These are phyloP conservation scores for Bombus waltoni DNA, from an alignment of 1,140 invertebrate genomes.

Conservation along the genomic window DNA sequence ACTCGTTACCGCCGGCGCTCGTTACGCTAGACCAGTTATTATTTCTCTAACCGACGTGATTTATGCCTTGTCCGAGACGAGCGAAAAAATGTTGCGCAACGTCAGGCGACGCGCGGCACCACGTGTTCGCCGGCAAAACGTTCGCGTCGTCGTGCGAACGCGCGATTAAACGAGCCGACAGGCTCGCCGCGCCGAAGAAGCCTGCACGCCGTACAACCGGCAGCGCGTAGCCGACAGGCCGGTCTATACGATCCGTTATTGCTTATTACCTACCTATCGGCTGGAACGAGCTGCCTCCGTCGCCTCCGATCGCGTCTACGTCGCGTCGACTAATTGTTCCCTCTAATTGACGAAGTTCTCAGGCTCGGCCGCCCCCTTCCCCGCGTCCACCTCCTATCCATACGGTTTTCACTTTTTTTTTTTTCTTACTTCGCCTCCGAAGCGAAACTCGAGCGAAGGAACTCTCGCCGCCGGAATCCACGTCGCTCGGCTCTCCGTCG, in stretches of 20 bases:
- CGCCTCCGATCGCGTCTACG: slow-evolving; percentile 44
- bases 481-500: neutral
- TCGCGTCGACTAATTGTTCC: slow-evolving; percentile 75
- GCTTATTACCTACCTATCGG: slow-evolving; percentile 70
- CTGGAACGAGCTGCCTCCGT: slow-evolving; percentile 39
- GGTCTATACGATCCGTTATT: slow-evolving; percentile 65
- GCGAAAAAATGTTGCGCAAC: slow-evolving; percentile 49
- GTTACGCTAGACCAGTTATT: slow-evolving; percentile 29
- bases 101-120: neutral
- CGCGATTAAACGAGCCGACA: slow-evolving; percentile 38
- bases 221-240: slow-evolving; percentile 20
- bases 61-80: neutral
- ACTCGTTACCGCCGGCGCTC: neutral
- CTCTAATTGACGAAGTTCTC: slow-evolving; percentile 80
- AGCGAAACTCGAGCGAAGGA: neutral
- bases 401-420: slow-evolving; percentile 20
- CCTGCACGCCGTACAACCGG: neutral
- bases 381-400: slow-evolving; percentile 9
- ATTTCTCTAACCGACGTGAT: slow-evolving; percentile 21
- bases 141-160: neutral
- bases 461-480: neutral
- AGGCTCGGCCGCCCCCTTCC: slow-evolving; percentile 63
- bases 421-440: neutral
- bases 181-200: neutral
- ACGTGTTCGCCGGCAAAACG: neutral